Evolutionary conservation across 1,140 invertebrate species (phyloP).

Genomic region (Cataglyphis hispanica): DNA sequence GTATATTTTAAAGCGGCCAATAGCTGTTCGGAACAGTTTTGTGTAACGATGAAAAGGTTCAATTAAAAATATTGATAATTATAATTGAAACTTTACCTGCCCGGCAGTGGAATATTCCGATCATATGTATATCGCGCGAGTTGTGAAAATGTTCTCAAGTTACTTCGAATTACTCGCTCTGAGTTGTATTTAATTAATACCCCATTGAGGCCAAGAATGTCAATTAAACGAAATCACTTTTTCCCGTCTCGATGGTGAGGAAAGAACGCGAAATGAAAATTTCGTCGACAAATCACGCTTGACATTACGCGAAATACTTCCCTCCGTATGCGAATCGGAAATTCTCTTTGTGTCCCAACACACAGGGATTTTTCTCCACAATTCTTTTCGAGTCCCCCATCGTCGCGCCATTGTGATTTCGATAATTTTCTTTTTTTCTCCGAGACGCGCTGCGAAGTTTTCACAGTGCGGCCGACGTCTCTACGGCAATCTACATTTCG

Average conservation of each 20-base stretch:
- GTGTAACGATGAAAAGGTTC: neutral
- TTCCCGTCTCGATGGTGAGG: neutral
- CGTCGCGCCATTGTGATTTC: neutral
- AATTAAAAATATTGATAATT: neutral
- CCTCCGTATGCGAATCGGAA: neutral
- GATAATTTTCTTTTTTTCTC: constrained; percentile 17
- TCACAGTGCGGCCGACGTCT: constrained; percentile 4
- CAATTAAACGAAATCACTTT: constrained; percentile 48
- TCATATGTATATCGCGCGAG: neutral
- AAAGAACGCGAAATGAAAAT: constrained; percentile 45
- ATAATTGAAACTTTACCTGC: constrained; percentile 6
- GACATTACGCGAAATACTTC: constrained; percentile 19
- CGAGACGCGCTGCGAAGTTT: neutral
- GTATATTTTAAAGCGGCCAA: neutral
- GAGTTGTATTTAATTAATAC: constrained; percentile 47
- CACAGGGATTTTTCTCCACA: neutral
- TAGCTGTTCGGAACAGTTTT: neutral
- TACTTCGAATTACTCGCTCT: neutral
- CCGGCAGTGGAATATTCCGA: constrained; percentile 8
- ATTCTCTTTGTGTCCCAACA: no score
- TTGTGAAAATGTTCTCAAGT: constrained; percentile 34
- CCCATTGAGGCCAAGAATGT: constrained; percentile 19
- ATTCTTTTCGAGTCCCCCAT: no score
- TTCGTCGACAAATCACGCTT: constrained; percentile 5
- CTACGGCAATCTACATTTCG: constrained; percentile 28